phyloP scores from a whole-genome alignment of 2,797 vertebrate species.

The Austrolebias charrua region DNA sequence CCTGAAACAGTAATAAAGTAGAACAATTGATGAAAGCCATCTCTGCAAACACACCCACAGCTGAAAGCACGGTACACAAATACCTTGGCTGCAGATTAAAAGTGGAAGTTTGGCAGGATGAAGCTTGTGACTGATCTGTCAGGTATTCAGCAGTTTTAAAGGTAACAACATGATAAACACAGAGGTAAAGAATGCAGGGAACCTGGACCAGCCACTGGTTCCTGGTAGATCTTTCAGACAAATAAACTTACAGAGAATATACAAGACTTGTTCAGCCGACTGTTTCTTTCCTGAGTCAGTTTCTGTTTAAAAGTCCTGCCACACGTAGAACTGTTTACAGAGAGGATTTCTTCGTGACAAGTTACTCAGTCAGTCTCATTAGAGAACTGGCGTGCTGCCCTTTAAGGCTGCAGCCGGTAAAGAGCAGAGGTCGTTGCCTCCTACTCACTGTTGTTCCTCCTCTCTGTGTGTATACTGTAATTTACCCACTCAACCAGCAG shows the following conservation, averaged over 20 bases:
- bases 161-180: too few relatives aligned
- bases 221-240: too few relatives aligned
- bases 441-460: slow-evolving; percentile 16
- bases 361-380: slow-evolving; percentile 5
- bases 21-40: not conserved
- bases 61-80: not conserved
- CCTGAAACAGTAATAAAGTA: too few relatives aligned
- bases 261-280: not conserved
- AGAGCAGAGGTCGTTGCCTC: slow-evolving; percentile 23
- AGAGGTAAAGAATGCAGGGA: too few relatives aligned
- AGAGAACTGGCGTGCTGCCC: not conserved
- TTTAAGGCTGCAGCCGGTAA: slow-evolving; percentile 15
- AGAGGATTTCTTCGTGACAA: not conserved
- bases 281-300: not conserved
- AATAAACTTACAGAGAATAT: too few relatives aligned
- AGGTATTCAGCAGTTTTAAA: too few relatives aligned
- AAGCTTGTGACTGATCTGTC: not conserved
- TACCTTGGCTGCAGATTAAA: not conserved
- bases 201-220: too few relatives aligned
- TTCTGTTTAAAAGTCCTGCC: not conserved
- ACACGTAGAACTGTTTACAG: slow-evolving; percentile 4
- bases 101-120: not conserved
- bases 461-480: slow-evolving; percentile 15
- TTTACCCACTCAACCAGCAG: slow-evolving; percentile 22
- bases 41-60: not conserved